A percentile compares a stretch with the other conserved stretches of the same genome.
These are phyloP conservation scores for Lepidurus arcticus DNA, from an alignment of 1,140 invertebrate genomes.

Conservation along the genomic window DNA sequence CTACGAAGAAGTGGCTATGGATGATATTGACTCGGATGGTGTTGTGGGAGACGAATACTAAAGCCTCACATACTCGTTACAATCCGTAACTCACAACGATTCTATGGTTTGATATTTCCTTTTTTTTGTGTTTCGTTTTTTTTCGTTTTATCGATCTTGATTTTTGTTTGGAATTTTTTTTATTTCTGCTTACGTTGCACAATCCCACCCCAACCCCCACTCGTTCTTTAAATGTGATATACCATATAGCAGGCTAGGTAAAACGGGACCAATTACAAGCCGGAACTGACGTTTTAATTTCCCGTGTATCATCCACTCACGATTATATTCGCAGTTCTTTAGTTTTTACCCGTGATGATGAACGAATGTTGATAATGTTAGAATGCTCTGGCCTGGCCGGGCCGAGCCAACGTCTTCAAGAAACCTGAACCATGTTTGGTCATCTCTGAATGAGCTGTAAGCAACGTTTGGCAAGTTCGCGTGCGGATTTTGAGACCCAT, in stretches of 20 bases:
- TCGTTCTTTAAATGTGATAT: conserved; percentile 5
- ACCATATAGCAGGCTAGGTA: neutral
- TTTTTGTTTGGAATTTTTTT: neutral
- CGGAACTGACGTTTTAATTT: neutral
- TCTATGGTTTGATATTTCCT: neutral
- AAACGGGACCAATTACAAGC: neutral
- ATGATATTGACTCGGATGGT: conserved; percentile 62
- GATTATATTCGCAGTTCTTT: too few species aligned
- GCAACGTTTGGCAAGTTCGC: too few species aligned
- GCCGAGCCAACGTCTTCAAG: too few species aligned
- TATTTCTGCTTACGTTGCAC: neutral
- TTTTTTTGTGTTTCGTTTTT: neutral
- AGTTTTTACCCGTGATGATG: too few species aligned
- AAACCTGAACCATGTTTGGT: too few species aligned
- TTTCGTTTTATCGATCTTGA: neutral
- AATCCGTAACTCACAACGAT: neutral
- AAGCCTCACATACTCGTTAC: neutral
- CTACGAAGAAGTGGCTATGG: conserved; percentile 55
- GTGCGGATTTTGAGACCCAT: too few species aligned
- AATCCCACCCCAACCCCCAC: neutral
- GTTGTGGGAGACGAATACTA: conserved; percentile 58
- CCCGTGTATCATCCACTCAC: neutral
- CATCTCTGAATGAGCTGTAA: too few species aligned
- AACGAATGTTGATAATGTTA: too few species aligned
- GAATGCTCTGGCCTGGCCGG: too few species aligned